These are phyloP conservation scores for Ceraclea dissimilis DNA, from an alignment of 2,888 invertebrate genomes.

Conservation along the genomic window DNA sequence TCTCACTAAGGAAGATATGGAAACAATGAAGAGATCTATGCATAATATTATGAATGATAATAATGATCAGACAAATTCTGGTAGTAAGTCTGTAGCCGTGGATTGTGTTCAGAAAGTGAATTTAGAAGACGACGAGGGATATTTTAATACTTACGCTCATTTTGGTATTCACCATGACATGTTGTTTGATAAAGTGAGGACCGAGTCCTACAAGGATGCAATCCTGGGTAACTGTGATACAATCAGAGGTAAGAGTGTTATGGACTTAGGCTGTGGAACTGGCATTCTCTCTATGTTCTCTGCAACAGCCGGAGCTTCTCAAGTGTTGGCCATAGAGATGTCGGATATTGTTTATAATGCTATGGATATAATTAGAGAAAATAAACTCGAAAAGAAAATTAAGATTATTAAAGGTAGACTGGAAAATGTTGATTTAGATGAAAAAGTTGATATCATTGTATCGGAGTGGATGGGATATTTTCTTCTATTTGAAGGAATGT, in stretches of 20 bases:
- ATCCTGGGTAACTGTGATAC: constrained; percentile 64
- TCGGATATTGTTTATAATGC: constrained; percentile 95
- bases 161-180: constrained; percentile 92
- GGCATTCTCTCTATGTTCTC: constrained; percentile 98
- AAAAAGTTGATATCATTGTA: constrained; percentile 84
- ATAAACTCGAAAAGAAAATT: constrained; percentile 64
- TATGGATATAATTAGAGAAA: constrained; percentile 88
- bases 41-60: constrained; percentile 45
- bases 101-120: constrained; percentile 41
- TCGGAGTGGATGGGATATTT: constrained; percentile 99
- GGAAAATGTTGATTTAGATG: constrained; percentile 73
- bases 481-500: constrained; percentile 91
- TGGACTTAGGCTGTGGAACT: constrained; percentile 97
- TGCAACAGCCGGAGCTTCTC: constrained; percentile 85
- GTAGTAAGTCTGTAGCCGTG: constrained; percentile 35
- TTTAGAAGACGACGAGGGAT: constrained; percentile 63
- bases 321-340: constrained; percentile 90
- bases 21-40: constrained; percentile 53
- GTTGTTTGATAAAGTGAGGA: constrained; percentile 83
- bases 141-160: constrained; percentile 81
- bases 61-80: constrained; percentile 30
- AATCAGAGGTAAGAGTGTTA: constrained; percentile 68
- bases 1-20: constrained; percentile 53
- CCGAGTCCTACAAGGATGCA: constrained; percentile 80
- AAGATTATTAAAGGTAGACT: constrained; percentile 76